A percentile compares a stretch with the other conserved stretches of the same genome.
phyloP scores from a whole-genome alignment of 2,113 vertebrate genomes.

The Gnathonemus echidnorhynchus region DNA sequence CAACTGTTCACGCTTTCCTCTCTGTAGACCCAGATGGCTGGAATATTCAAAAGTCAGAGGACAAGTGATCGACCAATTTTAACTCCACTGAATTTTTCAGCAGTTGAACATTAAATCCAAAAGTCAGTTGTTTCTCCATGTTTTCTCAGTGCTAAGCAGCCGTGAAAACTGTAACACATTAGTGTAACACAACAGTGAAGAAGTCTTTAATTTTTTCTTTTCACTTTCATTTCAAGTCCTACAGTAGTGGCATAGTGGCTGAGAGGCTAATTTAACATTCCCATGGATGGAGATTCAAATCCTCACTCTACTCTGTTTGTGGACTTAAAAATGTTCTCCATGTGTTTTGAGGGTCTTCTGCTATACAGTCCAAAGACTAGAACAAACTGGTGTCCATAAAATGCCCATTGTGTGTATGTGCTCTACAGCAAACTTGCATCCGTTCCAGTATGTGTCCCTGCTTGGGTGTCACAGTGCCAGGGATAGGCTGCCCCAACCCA shows the following conservation, averaged over 20 bases:
- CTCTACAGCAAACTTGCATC: not conserved
- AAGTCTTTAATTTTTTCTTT: not conserved
- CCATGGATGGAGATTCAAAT: not conserved
- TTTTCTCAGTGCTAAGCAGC: not conserved
- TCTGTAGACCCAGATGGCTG: not conserved
- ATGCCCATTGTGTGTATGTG: not conserved
- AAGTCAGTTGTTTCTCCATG: not conserved
- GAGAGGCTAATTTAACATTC: not conserved
- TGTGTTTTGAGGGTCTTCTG: not conserved
- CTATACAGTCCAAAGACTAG: not conserved
- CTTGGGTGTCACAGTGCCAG: not conserved
- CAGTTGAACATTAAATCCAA: not conserved
- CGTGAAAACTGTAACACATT: not conserved
- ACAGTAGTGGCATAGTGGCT: not conserved
- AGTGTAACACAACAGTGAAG: not conserved
- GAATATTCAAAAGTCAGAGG: not conserved
- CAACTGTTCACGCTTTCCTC: not conserved
- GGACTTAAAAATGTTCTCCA: not conserved
- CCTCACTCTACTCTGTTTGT: not conserved
- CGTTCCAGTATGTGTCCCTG: not conserved
- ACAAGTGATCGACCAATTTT: not conserved
- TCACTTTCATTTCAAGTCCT: not conserved
- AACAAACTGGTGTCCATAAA: not conserved
- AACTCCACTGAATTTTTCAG: not conserved
- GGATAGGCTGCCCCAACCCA: not conserved